A percentile compares a stretch with the other conserved stretches of the same genome.
Conservation (phyloP, 1,140 invertebrate species). For the Bombyx mori region ASM3026992v2 NC_085129.1:11647501-11648000, state of each 20-base stretch:
- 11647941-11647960: too few relatives aligned
- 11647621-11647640: background rate
- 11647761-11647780: constrained; percentile 50
- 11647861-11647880: background rate
- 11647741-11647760: constrained; percentile 59
- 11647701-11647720: constrained; percentile 44
- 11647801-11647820: constrained; percentile 57
- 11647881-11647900: too few relatives aligned
- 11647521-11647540: too few relatives aligned
- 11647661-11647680: constrained; percentile 33
- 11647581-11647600: background rate
- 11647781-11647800: constrained; percentile 66
- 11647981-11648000: too few relatives aligned
- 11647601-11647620: background rate
- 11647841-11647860: constrained; percentile 27
- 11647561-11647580: background rate
- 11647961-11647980: too few relatives aligned
- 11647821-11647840: constrained; percentile 23
- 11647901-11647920: too few relatives aligned
- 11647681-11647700: constrained; percentile 60
- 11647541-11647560: too few relatives aligned
- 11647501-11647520: too few relatives aligned
- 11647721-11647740: constrained; percentile 54
- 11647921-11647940: too few relatives aligned
- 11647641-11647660: too few relatives aligned